Conservation (phyloP, 2,113 vertebrate genomes). For the Arizona elegans region DNA sequence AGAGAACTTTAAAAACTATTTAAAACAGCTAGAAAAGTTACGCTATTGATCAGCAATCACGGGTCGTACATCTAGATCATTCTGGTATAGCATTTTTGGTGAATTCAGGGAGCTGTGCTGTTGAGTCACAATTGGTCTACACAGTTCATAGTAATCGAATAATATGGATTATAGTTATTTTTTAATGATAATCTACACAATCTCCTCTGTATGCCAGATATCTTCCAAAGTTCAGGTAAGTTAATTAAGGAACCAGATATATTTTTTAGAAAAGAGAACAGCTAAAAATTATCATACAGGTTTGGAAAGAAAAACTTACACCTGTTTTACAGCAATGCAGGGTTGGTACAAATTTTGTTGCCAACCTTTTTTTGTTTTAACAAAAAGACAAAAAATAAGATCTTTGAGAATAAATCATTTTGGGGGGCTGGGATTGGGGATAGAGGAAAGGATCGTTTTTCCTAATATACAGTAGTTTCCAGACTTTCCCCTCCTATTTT, state of each 20-base stretch:
- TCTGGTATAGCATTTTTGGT: neutral
- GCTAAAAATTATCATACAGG: neutral
- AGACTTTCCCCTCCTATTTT: neutral
- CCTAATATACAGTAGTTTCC: neutral
- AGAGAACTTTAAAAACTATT: neutral
- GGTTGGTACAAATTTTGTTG: neutral
- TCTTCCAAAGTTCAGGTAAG: neutral
- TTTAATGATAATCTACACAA: neutral
- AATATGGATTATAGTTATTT: neutral
- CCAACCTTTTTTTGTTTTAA: neutral
- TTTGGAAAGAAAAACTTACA: neutral
- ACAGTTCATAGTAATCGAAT: neutral
- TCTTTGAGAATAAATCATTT: neutral
- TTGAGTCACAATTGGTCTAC: neutral
- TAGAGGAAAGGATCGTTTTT: neutral
- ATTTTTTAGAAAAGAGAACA: neutral
- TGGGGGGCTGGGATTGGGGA: neutral
- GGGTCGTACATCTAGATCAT: neutral
- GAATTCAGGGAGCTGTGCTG: neutral
- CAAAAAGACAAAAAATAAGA: neutral
- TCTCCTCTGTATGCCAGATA: neutral
- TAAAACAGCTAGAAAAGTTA: neutral
- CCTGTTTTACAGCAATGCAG: neutral
- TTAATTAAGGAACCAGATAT: neutral
- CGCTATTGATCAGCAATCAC: neutral